Evolutionary conservation across 2,797 vertebrate genomes (phyloP).

Genomic region (Propithecus deckenii): DNA sequence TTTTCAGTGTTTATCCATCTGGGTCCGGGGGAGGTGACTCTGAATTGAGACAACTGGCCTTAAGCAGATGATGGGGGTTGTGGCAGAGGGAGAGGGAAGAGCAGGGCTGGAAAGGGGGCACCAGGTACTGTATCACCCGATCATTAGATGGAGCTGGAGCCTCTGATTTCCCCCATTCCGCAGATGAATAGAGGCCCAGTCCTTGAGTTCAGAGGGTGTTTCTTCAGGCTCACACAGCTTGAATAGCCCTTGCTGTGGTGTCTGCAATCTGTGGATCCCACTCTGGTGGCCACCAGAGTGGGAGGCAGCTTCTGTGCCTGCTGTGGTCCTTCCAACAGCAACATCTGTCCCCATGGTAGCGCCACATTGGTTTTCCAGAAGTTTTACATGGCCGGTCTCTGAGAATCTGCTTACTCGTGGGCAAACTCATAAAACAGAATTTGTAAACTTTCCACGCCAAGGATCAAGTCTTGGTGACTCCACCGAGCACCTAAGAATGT

Average conservation of each 20-base stretch:
- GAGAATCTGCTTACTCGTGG: neutral
- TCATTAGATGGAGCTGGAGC: neutral
- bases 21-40: neutral
- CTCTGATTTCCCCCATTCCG: neutral
- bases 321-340: neutral
- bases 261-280: neutral
- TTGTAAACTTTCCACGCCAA: neutral
- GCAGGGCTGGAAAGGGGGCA: neutral
- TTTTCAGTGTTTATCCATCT: conserved; percentile 25
- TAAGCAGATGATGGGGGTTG: neutral
- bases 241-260: neutral
- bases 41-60: neutral
- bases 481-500: neutral
- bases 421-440: neutral
- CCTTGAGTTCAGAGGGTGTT: neutral
- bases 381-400: neutral
- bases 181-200: neutral
- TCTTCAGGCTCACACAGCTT: neutral
- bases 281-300: neutral
- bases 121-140: neutral
- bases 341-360: neutral
- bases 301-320: neutral
- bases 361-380: neutral
- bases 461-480: neutral
- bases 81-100: neutral